Conservation (phyloP, 2,113 vertebrate genomes). For the Hoplias malabaricus region DNA sequence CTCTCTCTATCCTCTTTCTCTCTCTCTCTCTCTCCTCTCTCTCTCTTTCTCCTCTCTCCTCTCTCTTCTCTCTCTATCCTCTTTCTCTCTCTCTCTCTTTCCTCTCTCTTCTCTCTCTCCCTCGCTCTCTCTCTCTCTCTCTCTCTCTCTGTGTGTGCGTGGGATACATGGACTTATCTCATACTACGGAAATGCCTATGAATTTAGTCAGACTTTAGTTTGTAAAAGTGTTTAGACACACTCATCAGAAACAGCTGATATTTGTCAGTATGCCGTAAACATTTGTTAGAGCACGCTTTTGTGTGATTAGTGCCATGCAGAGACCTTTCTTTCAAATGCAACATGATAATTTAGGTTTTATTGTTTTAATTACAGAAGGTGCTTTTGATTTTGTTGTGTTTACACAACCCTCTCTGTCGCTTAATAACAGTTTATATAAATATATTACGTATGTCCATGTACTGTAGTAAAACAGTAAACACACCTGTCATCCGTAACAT, state of each 20-base stretch:
- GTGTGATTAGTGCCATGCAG: constrained; percentile 12
- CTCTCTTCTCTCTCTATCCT: too few relatives aligned
- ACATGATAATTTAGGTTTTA: neutral
- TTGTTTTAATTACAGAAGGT: neutral
- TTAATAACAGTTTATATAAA: too few relatives aligned
- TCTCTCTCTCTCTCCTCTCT: too few relatives aligned
- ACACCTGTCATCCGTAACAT: too few relatives aligned
- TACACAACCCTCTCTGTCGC: too few relatives aligned
- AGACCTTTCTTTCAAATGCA: neutral
- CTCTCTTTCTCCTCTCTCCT: too few relatives aligned
- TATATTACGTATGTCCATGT: too few relatives aligned
- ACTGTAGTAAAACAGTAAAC: too few relatives aligned
- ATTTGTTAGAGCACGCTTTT: neutral
- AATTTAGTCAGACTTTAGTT: neutral
- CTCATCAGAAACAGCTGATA: neutral
- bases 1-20: too few relatives aligned
- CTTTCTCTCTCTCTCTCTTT: too few relatives aligned
- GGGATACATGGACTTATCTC: neutral
- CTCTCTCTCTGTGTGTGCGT: neutral
- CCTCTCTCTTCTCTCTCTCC: neutral
- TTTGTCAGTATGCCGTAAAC: constrained; percentile 12
- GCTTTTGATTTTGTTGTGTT: neutral
- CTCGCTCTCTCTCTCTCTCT: neutral
- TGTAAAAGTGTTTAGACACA: neutral
- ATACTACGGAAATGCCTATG: neutral